Conservation (phyloP, 2,113 vertebrate genomes). For the Sylvilagus bachmani region DNA sequence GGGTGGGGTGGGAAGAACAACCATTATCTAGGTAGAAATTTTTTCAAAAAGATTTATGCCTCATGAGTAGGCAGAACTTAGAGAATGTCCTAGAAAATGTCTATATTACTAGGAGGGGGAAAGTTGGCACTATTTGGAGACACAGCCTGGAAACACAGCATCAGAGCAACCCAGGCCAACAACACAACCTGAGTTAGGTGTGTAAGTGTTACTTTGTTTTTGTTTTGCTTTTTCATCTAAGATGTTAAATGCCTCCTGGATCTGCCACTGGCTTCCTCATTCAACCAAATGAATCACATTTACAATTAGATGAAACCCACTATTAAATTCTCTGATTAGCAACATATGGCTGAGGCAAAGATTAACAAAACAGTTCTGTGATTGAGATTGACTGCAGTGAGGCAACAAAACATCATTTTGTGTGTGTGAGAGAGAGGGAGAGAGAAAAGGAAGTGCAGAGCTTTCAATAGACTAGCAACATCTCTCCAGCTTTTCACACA, state of each 20-base stretch:
- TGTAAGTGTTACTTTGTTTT: not conserved
- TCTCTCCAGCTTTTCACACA: not conserved
- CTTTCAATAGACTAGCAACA: not conserved
- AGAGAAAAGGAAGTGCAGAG: not conserved
- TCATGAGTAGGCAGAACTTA: not conserved
- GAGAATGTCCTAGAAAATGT: not conserved
- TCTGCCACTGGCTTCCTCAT: not conserved
- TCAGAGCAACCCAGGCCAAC: not conserved
- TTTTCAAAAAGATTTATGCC: not conserved
- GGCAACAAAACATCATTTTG: not conserved
- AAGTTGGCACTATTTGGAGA: not conserved
- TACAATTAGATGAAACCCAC: slow-evolving; percentile 25
- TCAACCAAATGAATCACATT: slow-evolving; percentile 36
- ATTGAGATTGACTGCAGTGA: not conserved
- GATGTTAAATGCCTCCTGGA: not conserved
- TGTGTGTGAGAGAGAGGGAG: not conserved
- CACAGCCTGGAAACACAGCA: not conserved
- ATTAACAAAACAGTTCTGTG: slow-evolving; percentile 30
- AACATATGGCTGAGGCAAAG: slow-evolving; percentile 33
- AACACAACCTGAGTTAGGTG: not conserved
- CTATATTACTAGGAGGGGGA: no score
- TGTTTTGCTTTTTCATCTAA: slow-evolving; percentile 15
- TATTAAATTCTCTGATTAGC: slow-evolving; percentile 24
- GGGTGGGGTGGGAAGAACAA: not conserved
- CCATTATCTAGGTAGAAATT: not conserved